phyloP scores from a whole-genome alignment of 2,113 vertebrate genomes.

The Grammomys dolichurus region DNA sequence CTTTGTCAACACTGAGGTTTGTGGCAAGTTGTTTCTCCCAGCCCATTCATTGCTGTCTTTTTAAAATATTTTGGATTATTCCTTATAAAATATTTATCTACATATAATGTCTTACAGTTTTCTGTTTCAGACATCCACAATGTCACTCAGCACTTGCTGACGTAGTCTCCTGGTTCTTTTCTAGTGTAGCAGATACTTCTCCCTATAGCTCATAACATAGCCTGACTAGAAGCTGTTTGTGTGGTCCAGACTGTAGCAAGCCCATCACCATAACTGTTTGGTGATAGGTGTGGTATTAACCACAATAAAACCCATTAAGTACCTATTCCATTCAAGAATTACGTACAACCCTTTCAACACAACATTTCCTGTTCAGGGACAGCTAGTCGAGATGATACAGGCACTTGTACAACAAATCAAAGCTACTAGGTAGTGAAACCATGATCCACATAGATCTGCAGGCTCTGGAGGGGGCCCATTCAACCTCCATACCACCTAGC shows the following conservation, averaged over 20 bases:
- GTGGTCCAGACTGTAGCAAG: not conserved
- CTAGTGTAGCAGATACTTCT: not conserved
- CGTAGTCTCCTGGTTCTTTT: not conserved
- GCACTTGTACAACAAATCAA: not conserved
- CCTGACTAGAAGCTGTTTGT: not conserved
- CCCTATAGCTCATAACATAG: not conserved
- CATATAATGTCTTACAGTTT: not conserved
- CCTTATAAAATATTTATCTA: not conserved
- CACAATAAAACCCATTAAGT: not conserved
- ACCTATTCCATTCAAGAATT: not conserved
- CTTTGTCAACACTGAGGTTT: not conserved
- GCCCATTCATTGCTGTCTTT: not conserved
- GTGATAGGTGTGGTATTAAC: too few relatives aligned
- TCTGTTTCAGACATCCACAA: not conserved
- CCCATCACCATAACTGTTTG: not conserved
- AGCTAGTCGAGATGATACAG: not conserved
- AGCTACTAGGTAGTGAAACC: not conserved
- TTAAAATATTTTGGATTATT: not conserved
- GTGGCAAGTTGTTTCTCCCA: too few relatives aligned
- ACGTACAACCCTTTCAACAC: not conserved
- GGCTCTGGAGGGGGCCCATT: not conserved
- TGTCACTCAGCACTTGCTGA: not conserved
- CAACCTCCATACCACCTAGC: fast-evolving
- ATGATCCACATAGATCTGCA: not conserved
- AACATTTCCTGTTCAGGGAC: not conserved